Conservation (phyloP, 2,113 vertebrate species). For the Chloroceryle aenea region DNA sequence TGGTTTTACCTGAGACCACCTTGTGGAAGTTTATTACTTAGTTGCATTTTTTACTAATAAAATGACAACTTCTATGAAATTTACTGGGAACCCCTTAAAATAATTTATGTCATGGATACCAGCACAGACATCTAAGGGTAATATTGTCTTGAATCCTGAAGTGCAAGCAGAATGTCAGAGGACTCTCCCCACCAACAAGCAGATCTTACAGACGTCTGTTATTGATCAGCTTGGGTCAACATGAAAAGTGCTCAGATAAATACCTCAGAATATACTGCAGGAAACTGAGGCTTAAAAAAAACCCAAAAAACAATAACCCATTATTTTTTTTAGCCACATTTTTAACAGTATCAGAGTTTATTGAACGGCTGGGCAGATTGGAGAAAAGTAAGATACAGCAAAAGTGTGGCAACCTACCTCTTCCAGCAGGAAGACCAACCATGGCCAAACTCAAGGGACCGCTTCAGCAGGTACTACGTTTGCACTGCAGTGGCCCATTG, state of each 20-base stretch:
- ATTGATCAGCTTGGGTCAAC: not conserved
- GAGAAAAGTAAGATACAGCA: not conserved
- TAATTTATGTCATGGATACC: not conserved
- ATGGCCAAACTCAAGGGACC: not conserved
- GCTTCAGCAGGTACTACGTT: not conserved
- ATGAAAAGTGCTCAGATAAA: not conserved
- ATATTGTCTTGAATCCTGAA: not conserved
- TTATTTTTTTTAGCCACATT: not conserved
- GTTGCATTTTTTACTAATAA: not conserved
- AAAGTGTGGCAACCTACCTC: not conserved
- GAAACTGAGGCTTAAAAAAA: not conserved
- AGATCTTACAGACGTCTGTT: not conserved
- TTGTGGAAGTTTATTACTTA: not conserved
- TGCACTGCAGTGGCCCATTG: not conserved
- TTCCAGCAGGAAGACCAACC: not conserved
- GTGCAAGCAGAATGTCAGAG: not conserved
- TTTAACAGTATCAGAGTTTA: not conserved
- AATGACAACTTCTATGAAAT: not conserved
- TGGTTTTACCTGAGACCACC: not conserved
- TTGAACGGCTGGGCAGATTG: not conserved
- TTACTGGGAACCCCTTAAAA: not conserved
- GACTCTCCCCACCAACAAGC: not conserved
- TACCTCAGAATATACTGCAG: not conserved
- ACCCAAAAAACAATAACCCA: too few relatives aligned
- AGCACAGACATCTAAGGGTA: not conserved